These are phyloP conservation scores for Rhynchonycteris naso DNA, from an alignment of 2,797 vertebrate species.

Conservation along the genomic window DNA sequence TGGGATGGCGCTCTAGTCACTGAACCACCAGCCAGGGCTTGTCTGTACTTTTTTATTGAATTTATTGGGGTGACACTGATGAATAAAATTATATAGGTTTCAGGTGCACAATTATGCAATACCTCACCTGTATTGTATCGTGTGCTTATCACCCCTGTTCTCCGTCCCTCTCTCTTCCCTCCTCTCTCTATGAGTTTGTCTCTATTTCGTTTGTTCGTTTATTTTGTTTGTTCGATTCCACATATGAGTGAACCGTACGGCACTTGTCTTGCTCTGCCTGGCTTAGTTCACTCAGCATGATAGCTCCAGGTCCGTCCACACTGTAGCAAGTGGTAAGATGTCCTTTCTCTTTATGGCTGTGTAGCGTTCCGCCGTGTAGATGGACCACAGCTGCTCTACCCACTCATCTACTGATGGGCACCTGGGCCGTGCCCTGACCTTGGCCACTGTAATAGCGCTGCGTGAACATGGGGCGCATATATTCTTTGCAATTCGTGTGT, in stretches of 20 bases:
- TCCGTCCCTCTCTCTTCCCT: not conserved
- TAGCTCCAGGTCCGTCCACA: not conserved
- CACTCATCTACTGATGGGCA: not conserved
- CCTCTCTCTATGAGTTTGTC: not conserved
- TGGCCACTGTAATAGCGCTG: too few species aligned
- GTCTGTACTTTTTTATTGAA: not conserved
- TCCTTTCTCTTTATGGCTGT: not conserved
- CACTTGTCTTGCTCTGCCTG: not conserved
- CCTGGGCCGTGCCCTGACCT: not conserved
- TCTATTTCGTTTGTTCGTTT: not conserved
- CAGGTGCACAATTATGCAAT: not conserved
- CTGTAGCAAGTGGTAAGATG: not conserved
- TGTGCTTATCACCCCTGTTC: not conserved
- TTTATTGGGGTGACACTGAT: not conserved
- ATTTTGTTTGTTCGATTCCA: not conserved
- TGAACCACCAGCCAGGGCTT: too few species aligned
- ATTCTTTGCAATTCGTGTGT: not conserved
- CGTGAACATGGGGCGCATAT: not conserved
- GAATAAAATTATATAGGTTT: not conserved
- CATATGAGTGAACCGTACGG: not conserved
- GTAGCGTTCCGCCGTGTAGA: not conserved
- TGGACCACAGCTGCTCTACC: not conserved
- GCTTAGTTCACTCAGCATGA: not conserved
- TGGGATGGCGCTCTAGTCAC: too few species aligned
- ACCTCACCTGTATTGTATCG: not conserved